phyloP scores from a whole-genome alignment of 2,888 invertebrate genomes.

The Clistopyga incitator region DNA sequence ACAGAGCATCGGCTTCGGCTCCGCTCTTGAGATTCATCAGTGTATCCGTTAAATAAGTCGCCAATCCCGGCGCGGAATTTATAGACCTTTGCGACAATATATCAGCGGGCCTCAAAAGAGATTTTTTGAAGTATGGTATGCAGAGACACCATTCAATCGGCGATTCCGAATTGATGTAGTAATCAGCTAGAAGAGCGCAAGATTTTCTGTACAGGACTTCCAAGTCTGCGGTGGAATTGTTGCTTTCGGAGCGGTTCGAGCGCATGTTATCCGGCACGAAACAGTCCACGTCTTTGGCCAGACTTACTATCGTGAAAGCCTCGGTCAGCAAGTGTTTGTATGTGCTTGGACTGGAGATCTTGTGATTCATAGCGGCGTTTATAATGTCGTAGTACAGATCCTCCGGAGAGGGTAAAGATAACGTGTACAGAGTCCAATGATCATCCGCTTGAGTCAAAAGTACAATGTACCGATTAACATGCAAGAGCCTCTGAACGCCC shows the following conservation, averaged over 20 bases:
- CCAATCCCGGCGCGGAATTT: constrained; percentile 78
- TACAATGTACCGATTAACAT: constrained; percentile 85
- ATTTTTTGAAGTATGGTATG: constrained; percentile 86
- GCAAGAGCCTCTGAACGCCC: constrained; percentile 86
- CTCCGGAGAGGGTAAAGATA: constrained; percentile 88
- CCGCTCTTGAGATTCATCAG: constrained; percentile 84
- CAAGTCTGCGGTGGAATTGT: constrained; percentile 75
- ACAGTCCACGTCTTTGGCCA: constrained; percentile 82
- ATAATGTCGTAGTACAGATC: constrained; percentile 90
- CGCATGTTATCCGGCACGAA: constrained; percentile 58
- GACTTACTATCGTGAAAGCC: constrained; percentile 89
- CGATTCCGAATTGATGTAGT: constrained; percentile 85
- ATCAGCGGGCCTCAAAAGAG: constrained; percentile 85
- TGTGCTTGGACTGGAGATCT: constrained; percentile 88
- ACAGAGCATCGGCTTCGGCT: constrained; percentile 84
- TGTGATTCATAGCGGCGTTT: constrained; percentile 88
- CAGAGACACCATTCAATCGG: constrained; percentile 84
- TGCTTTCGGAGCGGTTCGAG: constrained; percentile 67
- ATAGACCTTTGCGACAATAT: constrained; percentile 83
- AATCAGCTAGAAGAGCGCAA: constrained; percentile 86
- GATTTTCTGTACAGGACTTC: constrained; percentile 85
- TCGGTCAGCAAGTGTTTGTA: constrained; percentile 91
- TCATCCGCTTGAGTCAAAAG: constrained; percentile 87
- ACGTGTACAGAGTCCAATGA: constrained; percentile 91
- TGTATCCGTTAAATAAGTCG: constrained; percentile 78